Percentiles rank a stretch among this genome's conserved stretches.
phyloP scores from a whole-genome alignment of 2,113 vertebrate genomes.

The Bombycilla garrulus region DNA sequence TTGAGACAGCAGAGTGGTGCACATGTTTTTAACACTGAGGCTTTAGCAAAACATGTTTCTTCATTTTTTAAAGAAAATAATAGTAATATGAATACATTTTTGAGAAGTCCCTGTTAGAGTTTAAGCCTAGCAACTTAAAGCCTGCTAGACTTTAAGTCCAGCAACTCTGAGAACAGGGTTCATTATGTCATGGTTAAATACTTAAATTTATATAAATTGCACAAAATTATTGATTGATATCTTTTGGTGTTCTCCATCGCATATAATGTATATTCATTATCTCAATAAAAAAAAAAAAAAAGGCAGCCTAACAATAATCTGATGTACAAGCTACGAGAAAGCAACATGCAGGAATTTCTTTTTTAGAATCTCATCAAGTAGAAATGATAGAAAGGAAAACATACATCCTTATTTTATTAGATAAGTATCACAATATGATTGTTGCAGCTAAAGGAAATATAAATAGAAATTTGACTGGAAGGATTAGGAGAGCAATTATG shows the following conservation, averaged over 20 bases:
- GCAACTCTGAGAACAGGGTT: neutral
- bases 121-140: neutral
- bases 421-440: neutral
- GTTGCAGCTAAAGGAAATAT: neutral
- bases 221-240: neutral
- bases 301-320: neutral
- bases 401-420: neutral
- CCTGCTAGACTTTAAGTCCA: neutral
- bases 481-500: neutral
- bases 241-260: neutral
- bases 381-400: neutral
- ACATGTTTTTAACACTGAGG: neutral
- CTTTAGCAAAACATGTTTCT: neutral
- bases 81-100: neutral
- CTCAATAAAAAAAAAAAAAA: too few species aligned
- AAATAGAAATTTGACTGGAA: neutral
- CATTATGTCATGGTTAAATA: neutral
- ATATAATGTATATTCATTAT: neutral
- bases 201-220: neutral
- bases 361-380: neutral
- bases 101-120: neutral
- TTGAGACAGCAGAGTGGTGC: neutral
- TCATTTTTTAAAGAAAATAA: neutral
- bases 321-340: neutral
- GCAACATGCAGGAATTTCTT: neutral